Conservation (phyloP, 2,888 invertebrate species). For the Mechanitis messenoides region DNA sequence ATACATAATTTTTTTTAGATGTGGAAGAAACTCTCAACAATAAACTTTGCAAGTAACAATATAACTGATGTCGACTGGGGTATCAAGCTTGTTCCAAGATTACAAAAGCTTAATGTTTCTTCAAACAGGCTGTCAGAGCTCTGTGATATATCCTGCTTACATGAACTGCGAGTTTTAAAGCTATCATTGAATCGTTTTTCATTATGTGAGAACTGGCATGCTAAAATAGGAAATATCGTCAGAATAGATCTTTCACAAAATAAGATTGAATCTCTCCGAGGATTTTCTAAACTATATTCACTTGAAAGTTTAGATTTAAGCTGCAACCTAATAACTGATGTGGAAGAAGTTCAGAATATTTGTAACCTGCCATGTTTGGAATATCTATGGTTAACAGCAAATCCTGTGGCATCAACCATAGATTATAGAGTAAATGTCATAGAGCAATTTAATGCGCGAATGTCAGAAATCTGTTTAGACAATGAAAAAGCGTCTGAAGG, state of each 20-base stretch:
- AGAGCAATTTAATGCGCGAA: slow-evolving; percentile 89
- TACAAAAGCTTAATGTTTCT: slow-evolving; percentile 83
- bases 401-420: slow-evolving; percentile 88
- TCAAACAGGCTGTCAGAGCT: slow-evolving; percentile 87
- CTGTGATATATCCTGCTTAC: slow-evolving; percentile 85
- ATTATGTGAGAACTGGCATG: slow-evolving; percentile 85
- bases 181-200: slow-evolving; percentile 87
- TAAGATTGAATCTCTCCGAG: slow-evolving; percentile 81
- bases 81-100: slow-evolving; percentile 83
- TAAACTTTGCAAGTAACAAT: slow-evolving; percentile 88
- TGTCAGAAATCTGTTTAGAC: slow-evolving; percentile 90
- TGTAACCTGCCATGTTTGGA: slow-evolving; percentile 91
- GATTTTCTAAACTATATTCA: slow-evolving; percentile 89
- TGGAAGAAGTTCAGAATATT: slow-evolving; percentile 88
- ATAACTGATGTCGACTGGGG: slow-evolving; percentile 87
- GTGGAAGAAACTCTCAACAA: slow-evolving; percentile 82
- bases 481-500: slow-evolving; percentile 90
- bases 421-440: slow-evolving; percentile 95
- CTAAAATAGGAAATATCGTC: slow-evolving; percentile 92
- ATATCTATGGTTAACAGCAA: slow-evolving; percentile 90
- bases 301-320: slow-evolving; percentile 90
- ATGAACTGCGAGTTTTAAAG: slow-evolving; percentile 85
- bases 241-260: slow-evolving; percentile 91
- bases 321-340: slow-evolving; percentile 87
- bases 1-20: slow-evolving; percentile 59